A percentile compares a stretch with the other conserved stretches of the same genome.
Conservation (phyloP, 2,113 vertebrate species). For the Calidris pugnax region DNA sequence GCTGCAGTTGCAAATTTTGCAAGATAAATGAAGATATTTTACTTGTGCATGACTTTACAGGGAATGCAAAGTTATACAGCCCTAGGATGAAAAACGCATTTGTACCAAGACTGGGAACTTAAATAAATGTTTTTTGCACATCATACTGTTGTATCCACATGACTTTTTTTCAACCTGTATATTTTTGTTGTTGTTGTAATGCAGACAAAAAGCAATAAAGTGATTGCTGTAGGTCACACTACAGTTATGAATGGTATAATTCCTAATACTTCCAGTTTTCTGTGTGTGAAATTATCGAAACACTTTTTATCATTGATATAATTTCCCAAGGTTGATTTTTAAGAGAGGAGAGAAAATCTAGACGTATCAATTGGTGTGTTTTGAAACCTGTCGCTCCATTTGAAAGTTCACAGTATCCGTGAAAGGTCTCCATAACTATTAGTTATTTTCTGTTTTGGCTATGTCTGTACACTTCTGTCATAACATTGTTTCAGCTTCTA, state of each 20-base stretch:
- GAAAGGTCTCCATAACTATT: not conserved
- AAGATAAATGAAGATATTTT: not conserved
- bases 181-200: not conserved
- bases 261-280: not conserved
- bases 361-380: not conserved
- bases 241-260: not conserved
- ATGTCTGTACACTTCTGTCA: rapidly evolving
- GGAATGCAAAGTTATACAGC: not conserved
- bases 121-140: not conserved
- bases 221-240: not conserved
- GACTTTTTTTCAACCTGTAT: not conserved
- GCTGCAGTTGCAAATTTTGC: not conserved
- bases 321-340: not conserved
- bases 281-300: not conserved
- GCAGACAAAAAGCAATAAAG: not conserved
- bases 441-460: not conserved
- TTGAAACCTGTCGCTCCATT: not conserved
- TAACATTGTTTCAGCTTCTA: not conserved
- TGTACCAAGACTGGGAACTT: not conserved
- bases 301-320: not conserved
- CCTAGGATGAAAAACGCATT: not conserved
- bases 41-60: not conserved
- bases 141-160: rapidly evolving
- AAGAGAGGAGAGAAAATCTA: not conserved
- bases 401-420: not conserved